phyloP scores from a whole-genome alignment of 2,888 invertebrate genomes.

The Platycnemis pennipes region DNA sequence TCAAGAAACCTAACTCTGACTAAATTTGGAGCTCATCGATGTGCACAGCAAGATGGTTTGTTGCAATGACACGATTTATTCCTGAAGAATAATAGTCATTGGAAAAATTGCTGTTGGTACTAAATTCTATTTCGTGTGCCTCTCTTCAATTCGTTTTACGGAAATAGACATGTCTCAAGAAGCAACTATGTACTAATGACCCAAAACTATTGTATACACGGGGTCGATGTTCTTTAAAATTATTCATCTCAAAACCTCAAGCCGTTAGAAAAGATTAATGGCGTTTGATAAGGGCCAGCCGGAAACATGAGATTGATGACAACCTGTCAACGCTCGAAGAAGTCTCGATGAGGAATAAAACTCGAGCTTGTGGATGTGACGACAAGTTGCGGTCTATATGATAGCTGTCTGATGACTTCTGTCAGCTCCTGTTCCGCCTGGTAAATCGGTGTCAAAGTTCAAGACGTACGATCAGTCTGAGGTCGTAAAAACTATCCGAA shows the following conservation, averaged over 20 bases:
- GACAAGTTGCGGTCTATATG: background rate
- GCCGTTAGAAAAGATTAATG: background rate
- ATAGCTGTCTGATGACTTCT: background rate
- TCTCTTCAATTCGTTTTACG: too few relatives aligned
- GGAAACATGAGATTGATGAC: background rate
- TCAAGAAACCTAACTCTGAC: too few relatives aligned
- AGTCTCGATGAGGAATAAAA: background rate
- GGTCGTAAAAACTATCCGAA: too few relatives aligned
- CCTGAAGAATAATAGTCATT: too few relatives aligned
- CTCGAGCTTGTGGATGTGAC: background rate
- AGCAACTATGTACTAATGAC: background rate
- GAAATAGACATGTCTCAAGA: too few relatives aligned
- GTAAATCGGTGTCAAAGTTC: background rate
- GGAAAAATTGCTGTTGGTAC: too few relatives aligned
- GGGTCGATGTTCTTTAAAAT: background rate
- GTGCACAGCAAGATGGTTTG: too few relatives aligned
- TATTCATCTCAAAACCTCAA: background rate
- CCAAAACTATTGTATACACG: background rate
- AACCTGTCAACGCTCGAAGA: background rate
- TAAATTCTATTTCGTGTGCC: too few relatives aligned
- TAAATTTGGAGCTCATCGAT: too few relatives aligned
- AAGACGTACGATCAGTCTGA: too few relatives aligned
- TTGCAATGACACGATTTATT: too few relatives aligned
- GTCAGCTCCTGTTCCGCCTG: background rate
- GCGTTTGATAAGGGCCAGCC: background rate